Conservation (phyloP, 1,140 invertebrate genomes). For the Anoplophora glabripennis region DNA sequence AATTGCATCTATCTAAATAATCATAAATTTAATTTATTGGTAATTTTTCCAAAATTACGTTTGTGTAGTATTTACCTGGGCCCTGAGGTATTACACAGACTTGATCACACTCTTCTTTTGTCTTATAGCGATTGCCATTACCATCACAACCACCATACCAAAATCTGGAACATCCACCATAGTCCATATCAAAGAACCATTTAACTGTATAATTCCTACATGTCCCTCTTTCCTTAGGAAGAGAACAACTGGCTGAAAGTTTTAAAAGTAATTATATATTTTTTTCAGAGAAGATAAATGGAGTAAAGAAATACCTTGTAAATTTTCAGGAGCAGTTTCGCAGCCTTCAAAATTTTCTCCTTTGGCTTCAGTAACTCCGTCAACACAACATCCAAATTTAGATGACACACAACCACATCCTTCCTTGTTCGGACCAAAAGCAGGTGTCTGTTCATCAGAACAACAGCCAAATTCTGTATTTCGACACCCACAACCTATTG, state of each 20-base stretch:
- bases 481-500: conserved; percentile 75
- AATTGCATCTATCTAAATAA: conserved; percentile 69
- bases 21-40: conserved; percentile 4
- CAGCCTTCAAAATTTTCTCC: conserved; percentile 85
- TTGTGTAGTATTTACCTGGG: conserved; percentile 57
- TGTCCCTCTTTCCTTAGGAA: conserved; percentile 72
- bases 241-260: conserved; percentile 64
- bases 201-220: conserved; percentile 83
- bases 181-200: conserved; percentile 86
- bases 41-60: background rate
- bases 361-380: conserved; percentile 73
- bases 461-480: conserved; percentile 83
- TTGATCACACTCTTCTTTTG: conserved; percentile 81
- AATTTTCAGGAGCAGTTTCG: conserved; percentile 55
- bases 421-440: conserved; percentile 63
- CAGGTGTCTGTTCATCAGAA: conserved; percentile 74
- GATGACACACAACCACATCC: conserved; percentile 78
- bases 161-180: conserved; percentile 87
- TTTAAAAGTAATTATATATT: background rate
- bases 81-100: conserved; percentile 83
- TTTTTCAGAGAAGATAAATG: background rate
- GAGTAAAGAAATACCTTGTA: conserved; percentile 22
- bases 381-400: conserved; percentile 82
- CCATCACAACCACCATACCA: conserved; percentile 95
- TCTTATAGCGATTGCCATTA: conserved; percentile 84